Conservation (phyloP, 2,113 vertebrate species). For the Oncorhynchus gorbuscha region DNA sequence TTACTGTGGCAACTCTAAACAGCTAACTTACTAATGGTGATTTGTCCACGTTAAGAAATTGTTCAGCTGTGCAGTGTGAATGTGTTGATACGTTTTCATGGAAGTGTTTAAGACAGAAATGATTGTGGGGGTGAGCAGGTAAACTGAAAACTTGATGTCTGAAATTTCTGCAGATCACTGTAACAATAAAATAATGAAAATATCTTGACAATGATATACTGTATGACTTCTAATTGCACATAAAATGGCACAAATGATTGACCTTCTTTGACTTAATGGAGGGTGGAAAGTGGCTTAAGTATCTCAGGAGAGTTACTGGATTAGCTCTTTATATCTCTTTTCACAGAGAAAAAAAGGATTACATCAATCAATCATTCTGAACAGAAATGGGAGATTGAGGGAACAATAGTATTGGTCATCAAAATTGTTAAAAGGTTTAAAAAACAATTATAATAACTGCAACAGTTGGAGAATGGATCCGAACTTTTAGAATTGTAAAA, state of each 20-base stretch:
- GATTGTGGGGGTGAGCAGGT: background rate
- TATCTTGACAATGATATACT: slow-evolving; percentile 5
- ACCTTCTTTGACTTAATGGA: slow-evolving; percentile 18
- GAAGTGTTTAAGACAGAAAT: background rate
- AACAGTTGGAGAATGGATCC: too few species aligned
- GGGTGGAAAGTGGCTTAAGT: background rate
- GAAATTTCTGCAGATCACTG: background rate
- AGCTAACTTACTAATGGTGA: background rate
- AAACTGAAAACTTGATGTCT: background rate
- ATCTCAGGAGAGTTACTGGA: background rate
- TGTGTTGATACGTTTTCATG: background rate
- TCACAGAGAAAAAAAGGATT: slow-evolving; percentile 1
- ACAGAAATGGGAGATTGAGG: background rate
- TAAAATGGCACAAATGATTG: slow-evolving; percentile 21
- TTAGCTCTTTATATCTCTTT: background rate
- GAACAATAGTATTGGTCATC: background rate
- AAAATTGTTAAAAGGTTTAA: too few species aligned
- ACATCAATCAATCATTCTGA: background rate
- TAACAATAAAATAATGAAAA: background rate
- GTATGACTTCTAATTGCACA: slow-evolving; percentile 33
- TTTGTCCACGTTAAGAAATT: too few species aligned
- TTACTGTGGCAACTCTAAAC: background rate
- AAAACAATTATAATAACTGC: too few species aligned
- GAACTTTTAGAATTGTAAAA: too few species aligned
- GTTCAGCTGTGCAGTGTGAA: background rate